Conservation (phyloP, 2,888 invertebrate genomes). For the Notodonta dromedarius region DNA sequence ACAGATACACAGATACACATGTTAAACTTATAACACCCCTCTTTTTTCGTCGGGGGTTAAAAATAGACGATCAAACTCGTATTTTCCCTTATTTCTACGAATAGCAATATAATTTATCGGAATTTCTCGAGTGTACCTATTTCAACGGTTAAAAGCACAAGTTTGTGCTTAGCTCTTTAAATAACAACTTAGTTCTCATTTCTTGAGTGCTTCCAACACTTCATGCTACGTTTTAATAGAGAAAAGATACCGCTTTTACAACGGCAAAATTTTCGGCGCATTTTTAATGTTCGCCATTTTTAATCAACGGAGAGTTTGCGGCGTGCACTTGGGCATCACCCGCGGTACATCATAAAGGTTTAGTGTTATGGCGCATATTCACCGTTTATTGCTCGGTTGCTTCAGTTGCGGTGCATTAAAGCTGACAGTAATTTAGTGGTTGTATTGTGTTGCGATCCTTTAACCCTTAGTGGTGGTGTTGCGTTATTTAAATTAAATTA, state of each 20-base stretch:
- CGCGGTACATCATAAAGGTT: conserved; percentile 35
- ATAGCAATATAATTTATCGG: no score
- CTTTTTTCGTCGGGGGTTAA: no score
- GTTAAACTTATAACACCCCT: no score
- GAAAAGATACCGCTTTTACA: conserved; percentile 31
- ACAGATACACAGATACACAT: no score
- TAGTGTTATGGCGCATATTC: conserved; percentile 28
- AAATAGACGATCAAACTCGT: no score
- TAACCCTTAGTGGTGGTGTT: not conserved
- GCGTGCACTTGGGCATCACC: conserved; percentile 33
- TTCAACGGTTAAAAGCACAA: no score
- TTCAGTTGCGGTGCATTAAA: conserved; percentile 28
- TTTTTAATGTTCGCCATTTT: conserved; percentile 37
- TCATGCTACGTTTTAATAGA: conserved; percentile 38
- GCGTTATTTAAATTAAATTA: conserved; percentile 1
- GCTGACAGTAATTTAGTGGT: conserved; percentile 5
- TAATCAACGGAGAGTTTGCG: conserved; percentile 42
- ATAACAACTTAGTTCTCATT: conserved; percentile 33
- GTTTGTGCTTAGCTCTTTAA: not conserved
- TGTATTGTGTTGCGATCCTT: not conserved
- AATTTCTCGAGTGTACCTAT: no score
- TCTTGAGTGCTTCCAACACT: conserved; percentile 51
- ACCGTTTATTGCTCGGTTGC: conserved; percentile 21
- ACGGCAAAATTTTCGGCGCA: conserved; percentile 40
- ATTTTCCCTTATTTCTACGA: no score